Evolutionary conservation across 2,113 vertebrate genomes (phyloP).

Genomic region (Heteronetta atricapilla): DNA sequence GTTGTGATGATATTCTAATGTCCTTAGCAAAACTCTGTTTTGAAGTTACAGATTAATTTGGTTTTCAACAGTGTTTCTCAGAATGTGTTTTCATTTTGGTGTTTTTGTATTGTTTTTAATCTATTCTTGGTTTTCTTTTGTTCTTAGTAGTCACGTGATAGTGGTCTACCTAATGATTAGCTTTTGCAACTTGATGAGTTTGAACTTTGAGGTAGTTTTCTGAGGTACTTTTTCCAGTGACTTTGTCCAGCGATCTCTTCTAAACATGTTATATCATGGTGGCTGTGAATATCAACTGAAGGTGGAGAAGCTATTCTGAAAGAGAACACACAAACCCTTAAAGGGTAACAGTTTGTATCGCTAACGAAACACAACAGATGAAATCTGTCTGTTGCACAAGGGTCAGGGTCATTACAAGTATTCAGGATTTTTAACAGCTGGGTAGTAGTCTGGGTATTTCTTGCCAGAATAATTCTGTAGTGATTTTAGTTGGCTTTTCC

Average conservation of each 20-base stretch:
- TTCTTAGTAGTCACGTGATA: not conserved
- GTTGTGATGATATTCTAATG: not conserved
- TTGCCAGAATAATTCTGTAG: not conserved
- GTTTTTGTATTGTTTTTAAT: not conserved
- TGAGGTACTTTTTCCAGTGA: not conserved
- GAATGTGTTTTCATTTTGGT: not conserved
- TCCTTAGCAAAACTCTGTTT: not conserved
- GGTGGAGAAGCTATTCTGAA: not conserved
- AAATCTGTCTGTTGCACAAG: not conserved
- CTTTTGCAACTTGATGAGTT: not conserved
- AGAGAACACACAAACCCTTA: not conserved
- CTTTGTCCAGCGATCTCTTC: not conserved
- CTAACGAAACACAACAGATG: not conserved
- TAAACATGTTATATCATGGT: not conserved
- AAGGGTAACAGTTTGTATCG: not conserved
- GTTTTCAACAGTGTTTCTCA: not conserved
- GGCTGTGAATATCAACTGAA: not conserved
- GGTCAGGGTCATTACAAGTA: accelerated
- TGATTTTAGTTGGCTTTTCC: not conserved
- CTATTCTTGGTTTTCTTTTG: not conserved
- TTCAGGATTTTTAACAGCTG: not conserved
- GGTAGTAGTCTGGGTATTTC: not conserved
- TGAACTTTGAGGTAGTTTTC: not conserved
- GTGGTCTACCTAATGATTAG: not conserved
- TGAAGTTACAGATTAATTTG: not conserved